phyloP scores from a whole-genome alignment of 2,797 vertebrate species.

The Crenichthys baileyi region DNA sequence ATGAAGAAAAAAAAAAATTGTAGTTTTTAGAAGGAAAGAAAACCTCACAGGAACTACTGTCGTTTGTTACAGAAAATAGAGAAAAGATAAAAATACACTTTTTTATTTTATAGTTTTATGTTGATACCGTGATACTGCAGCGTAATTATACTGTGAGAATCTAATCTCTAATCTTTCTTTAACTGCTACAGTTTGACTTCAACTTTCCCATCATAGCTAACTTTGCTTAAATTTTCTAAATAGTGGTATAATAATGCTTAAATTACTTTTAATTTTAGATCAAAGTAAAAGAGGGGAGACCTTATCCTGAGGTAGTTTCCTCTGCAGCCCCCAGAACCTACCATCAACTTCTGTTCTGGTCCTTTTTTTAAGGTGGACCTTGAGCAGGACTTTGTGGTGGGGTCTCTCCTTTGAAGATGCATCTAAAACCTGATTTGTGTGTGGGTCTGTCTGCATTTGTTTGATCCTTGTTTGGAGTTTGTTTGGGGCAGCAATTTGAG shows the following conservation, averaged over 20 bases:
- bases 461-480: constrained; percentile 20
- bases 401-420: constrained; percentile 19
- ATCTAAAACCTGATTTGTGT: constrained; percentile 21
- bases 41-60: too few species aligned
- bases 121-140: neutral
- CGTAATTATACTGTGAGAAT: too few species aligned
- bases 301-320: constrained; percentile 5
- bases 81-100: too few species aligned
- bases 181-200: neutral
- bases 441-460: constrained; percentile 32
- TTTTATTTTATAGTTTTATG: neutral
- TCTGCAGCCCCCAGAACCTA: neutral
- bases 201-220: neutral
- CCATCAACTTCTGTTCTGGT: neutral
- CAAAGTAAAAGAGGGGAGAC: neutral
- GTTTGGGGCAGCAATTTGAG: constrained; percentile 2
- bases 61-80: too few species aligned
- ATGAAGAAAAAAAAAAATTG: too few species aligned
- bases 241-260: neutral
- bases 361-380: neutral
- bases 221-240: neutral
- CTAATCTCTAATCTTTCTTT: neutral
- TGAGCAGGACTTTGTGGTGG: constrained; percentile 15
- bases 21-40: too few species aligned
- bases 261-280: neutral